Evolutionary conservation across 2,113 vertebrate genomes (phyloP).

Genomic region (Lepisosteus oculatus): DNA sequence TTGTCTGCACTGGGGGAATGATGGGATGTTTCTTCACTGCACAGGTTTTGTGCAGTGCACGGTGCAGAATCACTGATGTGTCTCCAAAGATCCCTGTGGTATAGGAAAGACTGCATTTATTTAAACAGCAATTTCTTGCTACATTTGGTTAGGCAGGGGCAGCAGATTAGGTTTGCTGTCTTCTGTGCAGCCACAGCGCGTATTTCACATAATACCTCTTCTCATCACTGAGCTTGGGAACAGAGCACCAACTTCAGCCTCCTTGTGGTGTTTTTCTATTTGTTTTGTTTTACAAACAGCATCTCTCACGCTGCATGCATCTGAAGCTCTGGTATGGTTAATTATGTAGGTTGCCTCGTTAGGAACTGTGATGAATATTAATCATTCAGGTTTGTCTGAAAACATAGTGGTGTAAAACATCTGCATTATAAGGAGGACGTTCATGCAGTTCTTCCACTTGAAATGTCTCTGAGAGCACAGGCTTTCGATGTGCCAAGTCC

Average conservation of each 20-base stretch:
- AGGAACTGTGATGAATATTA: not conserved
- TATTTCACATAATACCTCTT: not conserved
- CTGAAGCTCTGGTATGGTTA: not conserved
- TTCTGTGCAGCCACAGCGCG: not conserved
- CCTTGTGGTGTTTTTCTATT: not conserved
- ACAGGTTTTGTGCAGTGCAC: not conserved
- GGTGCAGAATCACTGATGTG: not conserved
- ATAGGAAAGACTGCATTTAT: constrained; percentile 2
- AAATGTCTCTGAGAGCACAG: no score
- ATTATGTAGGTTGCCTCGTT: not conserved
- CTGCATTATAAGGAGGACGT: not conserved
- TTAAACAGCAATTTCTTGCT: constrained; percentile 2
- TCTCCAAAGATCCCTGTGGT: constrained; percentile 2
- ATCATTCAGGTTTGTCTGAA: not conserved
- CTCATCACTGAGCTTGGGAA: not conserved
- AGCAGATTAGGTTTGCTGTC: not conserved
- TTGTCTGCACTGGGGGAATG: not conserved
- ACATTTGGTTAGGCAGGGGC: not conserved
- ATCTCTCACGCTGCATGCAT: not conserved
- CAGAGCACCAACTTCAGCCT: not conserved
- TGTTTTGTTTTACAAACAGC: not conserved
- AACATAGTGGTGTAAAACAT: not conserved
- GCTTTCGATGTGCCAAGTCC: no score
- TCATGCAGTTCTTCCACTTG: no score
- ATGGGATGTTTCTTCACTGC: not conserved